These are phyloP conservation scores for Gymnoscopelus braueri DNA, from an alignment of 2,797 vertebrate species.

Conservation along the genomic window DNA sequence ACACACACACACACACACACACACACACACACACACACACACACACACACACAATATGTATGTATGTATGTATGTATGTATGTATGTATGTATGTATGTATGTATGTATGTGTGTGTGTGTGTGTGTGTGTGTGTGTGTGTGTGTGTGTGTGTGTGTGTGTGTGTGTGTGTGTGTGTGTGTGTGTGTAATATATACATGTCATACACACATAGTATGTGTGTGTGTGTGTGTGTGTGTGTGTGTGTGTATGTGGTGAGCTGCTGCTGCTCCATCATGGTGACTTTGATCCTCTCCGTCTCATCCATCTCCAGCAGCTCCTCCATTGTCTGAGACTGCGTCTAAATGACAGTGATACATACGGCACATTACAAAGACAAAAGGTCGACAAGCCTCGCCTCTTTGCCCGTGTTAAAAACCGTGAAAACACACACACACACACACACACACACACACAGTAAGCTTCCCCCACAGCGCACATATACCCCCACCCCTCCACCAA, in stretches of 20 bases:
- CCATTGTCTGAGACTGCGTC: slow-evolving; percentile 65
- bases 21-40: too few species aligned
- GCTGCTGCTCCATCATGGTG: slow-evolving; percentile 71
- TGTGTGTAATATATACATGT: too few species aligned
- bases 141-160: too few species aligned
- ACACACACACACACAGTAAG: too few species aligned
- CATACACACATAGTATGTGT: too few species aligned
- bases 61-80: background rate
- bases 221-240: too few species aligned
- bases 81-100: background rate
- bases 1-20: too few species aligned
- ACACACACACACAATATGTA: too few species aligned
- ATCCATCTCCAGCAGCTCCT: slow-evolving; percentile 67
- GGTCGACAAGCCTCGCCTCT: slow-evolving; percentile 58
- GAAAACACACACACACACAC: slow-evolving; percentile 42
- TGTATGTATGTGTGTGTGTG: background rate
- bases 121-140: too few species aligned
- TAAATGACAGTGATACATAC: slow-evolving; percentile 76
- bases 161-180: slow-evolving; percentile 20
- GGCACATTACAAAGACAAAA: slow-evolving; percentile 71
- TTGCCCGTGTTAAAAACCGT: slow-evolving; percentile 46
- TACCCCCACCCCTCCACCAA: background rate
- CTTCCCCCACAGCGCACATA: slow-evolving; percentile 1
- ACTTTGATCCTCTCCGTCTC: slow-evolving; percentile 68
- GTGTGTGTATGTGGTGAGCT: slow-evolving; percentile 3